These are phyloP conservation scores for Serinus canaria DNA, from an alignment of 2,113 vertebrate genomes.

Conservation along the genomic window DNA sequence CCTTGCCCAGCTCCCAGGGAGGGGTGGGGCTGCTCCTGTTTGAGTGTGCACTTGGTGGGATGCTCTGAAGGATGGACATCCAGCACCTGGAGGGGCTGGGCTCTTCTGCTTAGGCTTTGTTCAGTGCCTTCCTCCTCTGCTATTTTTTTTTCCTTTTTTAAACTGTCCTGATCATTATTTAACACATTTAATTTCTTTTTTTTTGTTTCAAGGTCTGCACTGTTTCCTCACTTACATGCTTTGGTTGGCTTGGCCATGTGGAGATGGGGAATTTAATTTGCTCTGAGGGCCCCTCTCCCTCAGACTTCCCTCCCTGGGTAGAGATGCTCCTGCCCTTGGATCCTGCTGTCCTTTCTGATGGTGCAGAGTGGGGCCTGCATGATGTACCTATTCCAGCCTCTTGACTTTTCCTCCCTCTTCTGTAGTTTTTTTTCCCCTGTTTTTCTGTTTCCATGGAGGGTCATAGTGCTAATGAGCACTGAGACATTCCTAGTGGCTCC, in stretches of 20 bases:
- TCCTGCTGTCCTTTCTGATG: slow-evolving; percentile 3
- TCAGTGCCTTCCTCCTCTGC: background rate
- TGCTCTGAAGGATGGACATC: background rate
- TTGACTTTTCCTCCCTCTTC: slow-evolving; percentile 1
- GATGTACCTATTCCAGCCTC: background rate
- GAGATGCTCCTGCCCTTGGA: slow-evolving; percentile 20
- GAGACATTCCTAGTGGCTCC: background rate
- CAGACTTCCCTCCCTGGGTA: slow-evolving; percentile 17
- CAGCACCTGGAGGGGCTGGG: background rate
- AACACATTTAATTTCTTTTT: background rate
- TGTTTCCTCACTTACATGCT: background rate
- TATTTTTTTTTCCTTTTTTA: background rate
- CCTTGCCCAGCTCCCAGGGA: background rate
- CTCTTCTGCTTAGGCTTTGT: background rate
- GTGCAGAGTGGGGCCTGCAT: background rate
- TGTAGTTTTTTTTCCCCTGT: background rate
- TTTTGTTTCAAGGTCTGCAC: background rate
- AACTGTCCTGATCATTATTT: background rate
- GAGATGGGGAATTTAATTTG: slow-evolving; percentile 37
- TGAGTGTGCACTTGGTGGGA: background rate
- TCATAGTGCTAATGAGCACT: slow-evolving; percentile 11
- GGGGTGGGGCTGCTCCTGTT: background rate
- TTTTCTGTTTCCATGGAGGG: slow-evolving; percentile 1
- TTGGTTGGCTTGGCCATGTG: background rate
- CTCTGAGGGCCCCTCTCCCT: background rate